A percentile compares a stretch with the other conserved stretches of the same genome.
phyloP scores from a whole-genome alignment of 2,797 vertebrate species.

The Apogon hyalosoma region DNA sequence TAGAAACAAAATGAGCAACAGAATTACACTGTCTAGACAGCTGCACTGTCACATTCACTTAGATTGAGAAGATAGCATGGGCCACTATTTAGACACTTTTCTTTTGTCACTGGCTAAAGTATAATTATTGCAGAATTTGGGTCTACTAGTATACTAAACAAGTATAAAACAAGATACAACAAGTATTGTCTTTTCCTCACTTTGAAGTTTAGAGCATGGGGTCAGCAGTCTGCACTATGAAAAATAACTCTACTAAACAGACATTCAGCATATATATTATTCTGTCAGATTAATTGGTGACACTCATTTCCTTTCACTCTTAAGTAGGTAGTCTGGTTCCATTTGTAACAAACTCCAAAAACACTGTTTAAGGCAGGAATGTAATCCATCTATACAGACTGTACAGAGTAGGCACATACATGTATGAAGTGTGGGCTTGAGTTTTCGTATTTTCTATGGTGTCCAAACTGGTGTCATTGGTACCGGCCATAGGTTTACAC shows the following conservation, averaged over 20 bases:
- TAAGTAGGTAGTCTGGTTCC: slow-evolving; percentile 59
- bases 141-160: slow-evolving; percentile 70
- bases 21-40: slow-evolving; percentile 51
- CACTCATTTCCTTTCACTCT: slow-evolving; percentile 59
- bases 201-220: slow-evolving; percentile 65
- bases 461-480: slow-evolving; percentile 46
- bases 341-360: slow-evolving; percentile 53
- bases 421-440: not conserved
- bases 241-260: slow-evolving; percentile 47
- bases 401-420: slow-evolving; percentile 14
- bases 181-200: slow-evolving; percentile 49
- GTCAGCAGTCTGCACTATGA: slow-evolving; percentile 44
- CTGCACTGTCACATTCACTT: slow-evolving; percentile 33
- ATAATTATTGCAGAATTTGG: slow-evolving; percentile 57
- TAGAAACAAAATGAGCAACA: slow-evolving; percentile 31
- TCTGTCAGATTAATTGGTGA: slow-evolving; percentile 64
- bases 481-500: slow-evolving; percentile 52
- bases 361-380: slow-evolving; percentile 26
- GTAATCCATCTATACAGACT: not conserved
- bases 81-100: slow-evolving; percentile 26
- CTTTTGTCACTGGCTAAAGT: slow-evolving; percentile 19
- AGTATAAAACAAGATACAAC: slow-evolving; percentile 13
- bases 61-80: slow-evolving; percentile 30
- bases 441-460: slow-evolving; percentile 22
- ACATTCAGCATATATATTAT: slow-evolving; percentile 63